Percentiles rank a stretch among this genome's conserved stretches.
Evolutionary conservation across 2,888 invertebrate species (phyloP).

Genomic region (Cosmia pyralina): DNA sequence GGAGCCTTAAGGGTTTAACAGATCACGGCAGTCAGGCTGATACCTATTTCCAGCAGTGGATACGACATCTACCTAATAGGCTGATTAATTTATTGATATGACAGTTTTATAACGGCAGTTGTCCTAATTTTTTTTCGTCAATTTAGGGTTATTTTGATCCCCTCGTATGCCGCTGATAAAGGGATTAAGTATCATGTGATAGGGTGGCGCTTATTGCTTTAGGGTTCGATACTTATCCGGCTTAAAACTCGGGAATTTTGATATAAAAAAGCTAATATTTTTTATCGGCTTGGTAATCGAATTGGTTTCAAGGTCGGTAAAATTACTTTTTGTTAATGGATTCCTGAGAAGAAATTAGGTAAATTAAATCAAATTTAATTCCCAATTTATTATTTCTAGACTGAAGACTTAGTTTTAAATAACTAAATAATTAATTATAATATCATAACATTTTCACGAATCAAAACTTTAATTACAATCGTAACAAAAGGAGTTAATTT

Average conservation of each 20-base stretch:
- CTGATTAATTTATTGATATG: too few species aligned
- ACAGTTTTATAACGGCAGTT: not conserved
- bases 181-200: slow-evolving; percentile 18
- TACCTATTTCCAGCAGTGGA: too few species aligned
- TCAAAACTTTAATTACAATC: slow-evolving; percentile 13
- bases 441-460: not conserved
- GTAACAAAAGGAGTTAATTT: slow-evolving; percentile 12
- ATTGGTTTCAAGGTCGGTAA: not conserved
- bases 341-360: not conserved
- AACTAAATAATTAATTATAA: too few species aligned
- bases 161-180: slow-evolving; percentile 12
- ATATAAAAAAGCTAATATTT: slow-evolving; percentile 26
- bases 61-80: too few species aligned
- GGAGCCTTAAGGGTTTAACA: too few species aligned
- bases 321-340: not conserved
- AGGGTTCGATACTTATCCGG: slow-evolving; percentile 21
- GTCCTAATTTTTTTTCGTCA: not conserved
- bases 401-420: too few species aligned
- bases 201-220: slow-evolving; percentile 1
- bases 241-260: slow-evolving; percentile 18
- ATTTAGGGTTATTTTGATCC: slow-evolving; percentile 8
- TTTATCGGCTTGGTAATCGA: slow-evolving; percentile 17
- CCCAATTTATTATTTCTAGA: not conserved
- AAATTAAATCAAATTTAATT: not conserved
- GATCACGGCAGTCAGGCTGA: too few species aligned